Percentiles rank a stretch among this genome's conserved stretches.
Conservation (phyloP, 2,888 invertebrate genomes). For the Hirtodrosophila duncani region DNA sequence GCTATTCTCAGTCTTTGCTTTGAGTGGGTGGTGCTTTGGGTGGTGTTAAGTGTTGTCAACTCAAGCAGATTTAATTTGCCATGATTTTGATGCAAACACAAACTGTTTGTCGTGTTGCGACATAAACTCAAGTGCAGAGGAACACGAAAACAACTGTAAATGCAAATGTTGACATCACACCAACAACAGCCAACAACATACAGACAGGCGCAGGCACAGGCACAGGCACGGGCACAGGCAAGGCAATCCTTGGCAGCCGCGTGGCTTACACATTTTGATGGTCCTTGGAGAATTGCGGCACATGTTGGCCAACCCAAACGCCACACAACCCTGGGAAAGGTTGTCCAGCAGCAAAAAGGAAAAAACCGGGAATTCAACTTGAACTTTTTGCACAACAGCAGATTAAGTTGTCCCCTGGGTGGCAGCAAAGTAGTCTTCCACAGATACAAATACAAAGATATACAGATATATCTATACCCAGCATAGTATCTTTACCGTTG, state of each 20-base stretch:
- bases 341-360: slow-evolving; percentile 50
- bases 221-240: background rate
- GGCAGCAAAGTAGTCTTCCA: no score
- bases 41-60: slow-evolving; percentile 73
- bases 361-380: slow-evolving; percentile 37
- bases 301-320: slow-evolving; percentile 49
- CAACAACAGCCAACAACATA: slow-evolving; percentile 39
- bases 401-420: slow-evolving; percentile 68
- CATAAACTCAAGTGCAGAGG: slow-evolving; percentile 60
- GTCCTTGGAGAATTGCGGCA: slow-evolving; percentile 74
- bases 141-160: slow-evolving; percentile 62
- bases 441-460: no score
- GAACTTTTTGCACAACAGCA: slow-evolving; percentile 69
- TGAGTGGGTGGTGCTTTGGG: background rate
- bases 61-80: slow-evolving; percentile 77
- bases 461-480: no score
- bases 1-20: no score
- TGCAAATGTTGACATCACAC: slow-evolving; percentile 70
- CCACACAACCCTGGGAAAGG: background rate
- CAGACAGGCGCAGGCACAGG: background rate
- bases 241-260: no score
- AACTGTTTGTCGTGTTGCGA: slow-evolving; percentile 14
- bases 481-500: no score
- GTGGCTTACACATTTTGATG: slow-evolving; percentile 62
- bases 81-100: slow-evolving; percentile 42